These are phyloP conservation scores for Labeo calbasu DNA, from an alignment of 2,797 vertebrate genomes.

Conservation along the genomic window DNA sequence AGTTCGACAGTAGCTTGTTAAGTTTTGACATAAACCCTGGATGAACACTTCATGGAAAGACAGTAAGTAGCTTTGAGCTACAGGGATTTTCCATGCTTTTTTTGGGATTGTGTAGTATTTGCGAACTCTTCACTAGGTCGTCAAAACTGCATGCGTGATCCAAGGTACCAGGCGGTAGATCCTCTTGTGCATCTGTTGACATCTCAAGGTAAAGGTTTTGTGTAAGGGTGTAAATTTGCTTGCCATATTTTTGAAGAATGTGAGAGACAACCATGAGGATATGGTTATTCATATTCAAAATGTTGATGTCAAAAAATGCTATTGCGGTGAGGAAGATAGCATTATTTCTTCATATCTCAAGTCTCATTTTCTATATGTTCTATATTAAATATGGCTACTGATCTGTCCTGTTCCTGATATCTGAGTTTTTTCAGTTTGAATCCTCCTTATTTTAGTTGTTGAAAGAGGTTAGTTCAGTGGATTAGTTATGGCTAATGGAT, in stretches of 20 bases:
- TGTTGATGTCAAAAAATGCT: not conserved
- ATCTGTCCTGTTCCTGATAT: not conserved
- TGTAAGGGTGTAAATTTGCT: not conserved
- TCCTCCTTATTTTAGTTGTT: not conserved
- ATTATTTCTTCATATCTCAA: not conserved
- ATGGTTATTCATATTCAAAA: not conserved
- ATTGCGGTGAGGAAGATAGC: not conserved
- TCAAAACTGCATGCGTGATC: not conserved
- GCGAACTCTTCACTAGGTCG: not conserved
- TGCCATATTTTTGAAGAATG: not conserved
- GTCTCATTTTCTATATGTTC: not conserved
- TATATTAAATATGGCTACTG: not conserved
- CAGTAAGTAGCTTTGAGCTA: constrained; percentile 6
- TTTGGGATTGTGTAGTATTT: not conserved
- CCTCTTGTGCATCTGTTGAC: not conserved
- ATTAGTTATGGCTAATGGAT: not conserved
- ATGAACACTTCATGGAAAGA: not conserved
- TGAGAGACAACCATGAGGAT: not conserved
- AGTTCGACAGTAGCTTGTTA: not conserved
- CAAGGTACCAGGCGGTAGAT: not conserved
- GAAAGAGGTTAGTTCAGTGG: not conserved
- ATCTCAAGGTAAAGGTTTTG: not conserved
- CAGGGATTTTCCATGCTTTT: not conserved
- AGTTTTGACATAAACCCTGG: not conserved
- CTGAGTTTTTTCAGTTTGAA: not conserved